phyloP scores from a whole-genome alignment of 2,113 vertebrate genomes.

The Aleadryas rufinucha region DNA sequence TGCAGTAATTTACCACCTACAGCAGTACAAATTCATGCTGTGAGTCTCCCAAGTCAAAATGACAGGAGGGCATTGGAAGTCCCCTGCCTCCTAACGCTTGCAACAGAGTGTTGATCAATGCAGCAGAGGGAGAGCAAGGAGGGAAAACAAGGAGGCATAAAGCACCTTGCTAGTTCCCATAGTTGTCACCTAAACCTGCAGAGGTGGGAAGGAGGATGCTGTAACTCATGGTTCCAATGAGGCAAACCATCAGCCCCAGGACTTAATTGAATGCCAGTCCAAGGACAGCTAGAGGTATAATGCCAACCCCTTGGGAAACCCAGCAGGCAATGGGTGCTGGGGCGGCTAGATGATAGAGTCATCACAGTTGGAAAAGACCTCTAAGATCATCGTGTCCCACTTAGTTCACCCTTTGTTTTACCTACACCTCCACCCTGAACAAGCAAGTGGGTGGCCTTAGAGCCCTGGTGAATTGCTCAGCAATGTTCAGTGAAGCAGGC shows the following conservation, averaged over 20 bases:
- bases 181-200: background rate
- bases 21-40: background rate
- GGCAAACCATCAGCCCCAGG: background rate
- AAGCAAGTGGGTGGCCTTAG: background rate
- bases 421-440: background rate
- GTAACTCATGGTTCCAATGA: background rate
- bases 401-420: background rate
- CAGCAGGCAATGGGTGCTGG: background rate
- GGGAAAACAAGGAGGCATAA: background rate
- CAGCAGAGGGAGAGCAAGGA: background rate
- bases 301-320: background rate
- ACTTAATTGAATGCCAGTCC: background rate
- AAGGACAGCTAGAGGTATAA: background rate
- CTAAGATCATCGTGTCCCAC: background rate
- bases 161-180: background rate
- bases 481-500: background rate
- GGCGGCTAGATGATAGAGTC: background rate
- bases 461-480: background rate
- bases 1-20: background rate
- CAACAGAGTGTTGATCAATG: accelerated
- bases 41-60: background rate
- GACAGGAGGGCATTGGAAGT: background rate
- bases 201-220: background rate
- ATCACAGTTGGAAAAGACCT: background rate
- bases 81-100: background rate